A percentile compares a stretch with the other conserved stretches of the same genome.
Conservation (phyloP, 92 coral and sea anemone species). For the Porites lobata region DNA sequence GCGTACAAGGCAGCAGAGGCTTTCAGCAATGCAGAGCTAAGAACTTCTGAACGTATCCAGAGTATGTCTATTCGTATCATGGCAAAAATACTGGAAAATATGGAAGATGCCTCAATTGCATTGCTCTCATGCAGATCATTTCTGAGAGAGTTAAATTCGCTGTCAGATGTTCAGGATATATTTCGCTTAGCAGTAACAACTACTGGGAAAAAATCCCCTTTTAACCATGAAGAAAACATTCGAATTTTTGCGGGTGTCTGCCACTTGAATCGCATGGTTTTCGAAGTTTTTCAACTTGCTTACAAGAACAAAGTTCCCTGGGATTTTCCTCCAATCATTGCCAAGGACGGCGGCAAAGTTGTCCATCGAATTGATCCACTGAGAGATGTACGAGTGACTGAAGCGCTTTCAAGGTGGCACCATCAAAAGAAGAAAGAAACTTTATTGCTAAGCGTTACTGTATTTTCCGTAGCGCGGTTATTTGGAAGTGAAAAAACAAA, state of each 20-base stretch:
- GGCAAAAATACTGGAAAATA: too few relatives aligned
- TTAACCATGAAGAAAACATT: not conserved
- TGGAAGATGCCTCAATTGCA: too few relatives aligned
- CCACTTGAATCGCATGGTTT: slow-evolving; percentile 33
- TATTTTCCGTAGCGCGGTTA: not conserved
- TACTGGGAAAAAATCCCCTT: not conserved
- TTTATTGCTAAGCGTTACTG: not conserved
- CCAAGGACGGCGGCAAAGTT: not conserved
- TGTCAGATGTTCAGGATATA: not conserved
- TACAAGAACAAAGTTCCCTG: not conserved
- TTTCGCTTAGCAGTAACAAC: not conserved
- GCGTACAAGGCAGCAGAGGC: too few relatives aligned
- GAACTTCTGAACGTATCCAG: too few relatives aligned
- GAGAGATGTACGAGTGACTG: slow-evolving; percentile 12
- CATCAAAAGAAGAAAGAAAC: not conserved
- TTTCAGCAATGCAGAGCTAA: too few relatives aligned
- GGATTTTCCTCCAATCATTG: slow-evolving; percentile 16
- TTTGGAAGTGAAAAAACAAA: not conserved
- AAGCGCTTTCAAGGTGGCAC: not conserved
- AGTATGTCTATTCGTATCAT: too few relatives aligned
- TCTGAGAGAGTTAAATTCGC: too few relatives aligned
- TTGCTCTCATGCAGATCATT: too few relatives aligned
- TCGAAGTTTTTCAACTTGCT: not conserved
- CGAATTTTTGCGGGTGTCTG: slow-evolving; percentile 12
- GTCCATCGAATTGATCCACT: slow-evolving; percentile 5